Evolutionary conservation across 2,113 vertebrate genomes (phyloP).

Genomic region (Sebastes fasciatus): DNA sequence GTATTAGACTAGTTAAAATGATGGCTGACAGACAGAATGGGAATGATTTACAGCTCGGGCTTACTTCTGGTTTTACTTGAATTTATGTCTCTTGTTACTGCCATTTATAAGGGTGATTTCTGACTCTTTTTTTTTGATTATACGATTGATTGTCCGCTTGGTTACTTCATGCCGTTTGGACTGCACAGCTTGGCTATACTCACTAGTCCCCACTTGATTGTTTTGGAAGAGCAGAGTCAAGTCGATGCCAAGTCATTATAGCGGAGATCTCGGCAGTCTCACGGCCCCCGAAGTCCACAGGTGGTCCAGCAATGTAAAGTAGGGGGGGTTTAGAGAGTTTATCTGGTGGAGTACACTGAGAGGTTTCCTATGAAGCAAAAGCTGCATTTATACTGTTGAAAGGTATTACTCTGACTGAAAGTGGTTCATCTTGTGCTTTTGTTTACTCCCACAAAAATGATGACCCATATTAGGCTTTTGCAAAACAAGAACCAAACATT

Average conservation of each 20-base stretch:
- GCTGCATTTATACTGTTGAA: neutral
- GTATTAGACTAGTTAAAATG: constrained; percentile 1
- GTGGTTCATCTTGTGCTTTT: neutral
- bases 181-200: constrained; percentile 34
- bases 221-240: constrained; percentile 50
- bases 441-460: neutral
- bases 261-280: constrained; percentile 42
- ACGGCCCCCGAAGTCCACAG: constrained; percentile 41
- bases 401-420: neutral
- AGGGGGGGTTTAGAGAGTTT: neutral
- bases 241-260: constrained; percentile 67
- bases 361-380: neutral
- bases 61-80: constrained; percentile 5
- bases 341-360: constrained; percentile 26
- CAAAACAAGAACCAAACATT: neutral
- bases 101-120: constrained; percentile 14
- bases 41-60: constrained; percentile 10
- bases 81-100: neutral
- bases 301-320: constrained; percentile 34
- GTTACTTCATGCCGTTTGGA: constrained; percentile 44
- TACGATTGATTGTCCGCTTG: constrained; percentile 29
- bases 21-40: constrained; percentile 12
- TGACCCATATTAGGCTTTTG: neutral
- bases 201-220: constrained; percentile 43
- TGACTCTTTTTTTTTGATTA: neutral